Conservation (phyloP, 1,140 invertebrate genomes). For the Mactra quadrangularis region DNA sequence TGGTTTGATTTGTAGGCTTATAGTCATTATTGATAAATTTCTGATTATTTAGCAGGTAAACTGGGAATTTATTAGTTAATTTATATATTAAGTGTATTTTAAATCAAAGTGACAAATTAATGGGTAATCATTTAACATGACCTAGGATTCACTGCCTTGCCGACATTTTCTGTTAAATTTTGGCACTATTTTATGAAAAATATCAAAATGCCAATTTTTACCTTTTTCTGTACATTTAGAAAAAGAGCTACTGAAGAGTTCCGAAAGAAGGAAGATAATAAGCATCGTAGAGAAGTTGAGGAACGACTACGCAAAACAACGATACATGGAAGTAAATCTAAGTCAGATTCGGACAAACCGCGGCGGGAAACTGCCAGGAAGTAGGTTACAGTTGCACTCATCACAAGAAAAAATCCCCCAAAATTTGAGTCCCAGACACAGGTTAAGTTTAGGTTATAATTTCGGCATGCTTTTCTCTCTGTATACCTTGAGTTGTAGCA, state of each 20-base stretch:
- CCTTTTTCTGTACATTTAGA: conserved; percentile 57
- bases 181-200: too few species aligned
- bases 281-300: conserved; percentile 75
- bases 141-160: too few species aligned
- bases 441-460: conserved; percentile 47
- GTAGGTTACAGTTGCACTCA: conserved; percentile 47
- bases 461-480: conserved; percentile 27
- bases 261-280: conserved; percentile 75
- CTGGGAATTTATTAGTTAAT: too few species aligned
- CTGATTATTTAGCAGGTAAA: too few species aligned
- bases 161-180: too few species aligned
- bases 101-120: too few species aligned
- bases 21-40: too few species aligned
- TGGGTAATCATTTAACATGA: too few species aligned
- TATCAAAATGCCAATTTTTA: too few species aligned
- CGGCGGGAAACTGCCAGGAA: conserved; percentile 29
- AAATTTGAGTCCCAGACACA: conserved; percentile 44
- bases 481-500: too few species aligned
- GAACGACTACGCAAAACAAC: conserved; percentile 63
- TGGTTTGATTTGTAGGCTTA: too few species aligned
- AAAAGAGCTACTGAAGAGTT: conserved; percentile 79
- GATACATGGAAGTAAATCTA: conserved; percentile 36
- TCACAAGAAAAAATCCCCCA: conserved; percentile 29
- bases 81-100: too few species aligned
- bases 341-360: conserved; percentile 15